Conservation (phyloP, 2,113 vertebrate genomes). For the Eulemur macaco region DNA sequence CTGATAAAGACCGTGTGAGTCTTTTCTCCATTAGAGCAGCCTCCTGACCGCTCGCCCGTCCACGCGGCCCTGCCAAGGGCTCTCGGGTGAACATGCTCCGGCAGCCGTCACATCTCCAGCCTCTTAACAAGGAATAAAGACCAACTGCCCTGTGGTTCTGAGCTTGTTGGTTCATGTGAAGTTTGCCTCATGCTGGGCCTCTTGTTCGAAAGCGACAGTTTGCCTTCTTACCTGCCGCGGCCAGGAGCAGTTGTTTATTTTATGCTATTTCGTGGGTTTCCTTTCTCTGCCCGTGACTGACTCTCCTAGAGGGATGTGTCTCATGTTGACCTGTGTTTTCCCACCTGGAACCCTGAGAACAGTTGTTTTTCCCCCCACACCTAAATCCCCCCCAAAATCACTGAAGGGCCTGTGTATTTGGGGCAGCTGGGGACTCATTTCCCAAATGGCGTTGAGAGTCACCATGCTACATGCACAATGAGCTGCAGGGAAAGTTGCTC, state of each 20-base stretch:
- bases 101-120: not conserved
- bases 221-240: not conserved
- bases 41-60: not conserved
- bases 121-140: not conserved
- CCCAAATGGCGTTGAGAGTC: fast-evolving
- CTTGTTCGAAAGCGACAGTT: not conserved
- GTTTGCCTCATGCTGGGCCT: not conserved
- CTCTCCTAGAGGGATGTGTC: fast-evolving
- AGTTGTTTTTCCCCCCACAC: not conserved
- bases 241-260: fast-evolving
- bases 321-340: no score
- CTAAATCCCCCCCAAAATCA: not conserved
- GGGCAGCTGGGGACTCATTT: not conserved
- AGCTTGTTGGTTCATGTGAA: fast-evolving
- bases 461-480: not conserved
- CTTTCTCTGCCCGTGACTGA: not conserved
- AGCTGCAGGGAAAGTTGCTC: not conserved
- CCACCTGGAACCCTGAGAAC: not conserved
- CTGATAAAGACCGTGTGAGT: conserved; percentile 81
- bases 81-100: not conserved
- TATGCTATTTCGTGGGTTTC: fast-evolving
- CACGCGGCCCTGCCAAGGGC: not conserved
- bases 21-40: conserved; percentile 72
- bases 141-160: fast-evolving
- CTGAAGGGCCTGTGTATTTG: not conserved